Conservation (phyloP, 2,888 invertebrate genomes). For the Automeris io region DNA sequence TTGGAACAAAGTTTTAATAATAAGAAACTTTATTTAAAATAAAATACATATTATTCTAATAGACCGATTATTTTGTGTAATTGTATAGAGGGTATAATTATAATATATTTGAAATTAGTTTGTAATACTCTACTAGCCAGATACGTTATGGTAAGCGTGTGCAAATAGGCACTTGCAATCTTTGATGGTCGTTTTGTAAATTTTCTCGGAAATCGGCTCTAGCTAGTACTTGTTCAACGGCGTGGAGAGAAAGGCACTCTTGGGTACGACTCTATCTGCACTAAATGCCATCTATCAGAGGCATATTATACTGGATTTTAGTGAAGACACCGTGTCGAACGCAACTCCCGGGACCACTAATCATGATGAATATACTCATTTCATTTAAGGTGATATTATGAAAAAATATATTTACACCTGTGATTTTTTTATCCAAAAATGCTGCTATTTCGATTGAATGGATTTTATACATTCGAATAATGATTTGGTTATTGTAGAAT, state of each 20-base stretch:
- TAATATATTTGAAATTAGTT: neutral
- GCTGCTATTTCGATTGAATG: too few relatives aligned
- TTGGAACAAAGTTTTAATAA: neutral
- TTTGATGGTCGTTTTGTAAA: constrained; percentile 30
- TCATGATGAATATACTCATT: constrained; percentile 13
- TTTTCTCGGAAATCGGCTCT: constrained; percentile 47
- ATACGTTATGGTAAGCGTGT: neutral
- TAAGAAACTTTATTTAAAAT: too few relatives aligned
- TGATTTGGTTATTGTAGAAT: too few relatives aligned
- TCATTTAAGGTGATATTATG: too few relatives aligned
- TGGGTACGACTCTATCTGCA: constrained; percentile 65
- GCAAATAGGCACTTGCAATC: neutral
- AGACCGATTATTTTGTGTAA: too few relatives aligned
- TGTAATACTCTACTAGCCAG: neutral
- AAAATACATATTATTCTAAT: too few relatives aligned
- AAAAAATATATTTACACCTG: too few relatives aligned
- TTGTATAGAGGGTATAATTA: too few relatives aligned
- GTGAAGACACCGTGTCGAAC: constrained; percentile 47
- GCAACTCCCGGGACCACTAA: constrained; percentile 41
- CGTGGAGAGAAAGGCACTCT: constrained; percentile 59
- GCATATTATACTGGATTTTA: constrained; percentile 52
- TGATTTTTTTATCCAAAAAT: too few relatives aligned
- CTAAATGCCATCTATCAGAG: constrained; percentile 66
- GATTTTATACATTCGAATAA: too few relatives aligned
- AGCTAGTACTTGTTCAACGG: constrained; percentile 68